phyloP scores from a whole-genome alignment of 2,113 vertebrate species.

The Tragelaphus strepsiceros region DNA sequence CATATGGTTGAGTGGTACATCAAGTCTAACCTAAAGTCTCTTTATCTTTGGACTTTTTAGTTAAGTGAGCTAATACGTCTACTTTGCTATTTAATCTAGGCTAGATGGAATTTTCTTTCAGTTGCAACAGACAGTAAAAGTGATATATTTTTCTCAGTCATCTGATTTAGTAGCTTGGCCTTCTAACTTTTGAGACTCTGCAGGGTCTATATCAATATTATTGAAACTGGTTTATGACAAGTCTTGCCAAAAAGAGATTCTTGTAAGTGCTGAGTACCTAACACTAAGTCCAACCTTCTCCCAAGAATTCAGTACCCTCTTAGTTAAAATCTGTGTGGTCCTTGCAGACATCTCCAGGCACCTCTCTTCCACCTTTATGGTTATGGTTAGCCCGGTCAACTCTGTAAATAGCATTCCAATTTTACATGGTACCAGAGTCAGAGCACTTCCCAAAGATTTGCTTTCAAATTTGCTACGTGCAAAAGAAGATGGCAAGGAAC shows the following conservation, averaged over 20 bases:
- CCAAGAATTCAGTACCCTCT: neutral
- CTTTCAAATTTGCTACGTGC: neutral
- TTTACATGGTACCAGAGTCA: neutral
- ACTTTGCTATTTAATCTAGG: neutral
- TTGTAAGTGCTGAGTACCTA: neutral
- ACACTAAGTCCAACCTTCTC: neutral
- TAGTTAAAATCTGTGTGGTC: constrained; percentile 8
- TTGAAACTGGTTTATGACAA: neutral
- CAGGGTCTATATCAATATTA: neutral
- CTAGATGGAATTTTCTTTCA: neutral
- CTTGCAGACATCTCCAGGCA: neutral
- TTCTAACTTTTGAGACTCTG: neutral
- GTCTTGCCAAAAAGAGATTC: neutral
- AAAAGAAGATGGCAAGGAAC: neutral
- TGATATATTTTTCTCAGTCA: neutral
- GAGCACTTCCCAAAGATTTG: constrained; percentile 32
- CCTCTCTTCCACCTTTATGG: constrained; percentile 41
- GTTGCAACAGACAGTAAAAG: neutral
- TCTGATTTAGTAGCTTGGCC: neutral
- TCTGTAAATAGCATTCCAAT: constrained; percentile 50
- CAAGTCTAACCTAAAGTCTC: neutral
- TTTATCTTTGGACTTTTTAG: neutral
- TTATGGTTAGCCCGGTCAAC: constrained; percentile 4
- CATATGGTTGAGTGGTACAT: neutral
- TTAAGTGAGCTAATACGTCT: neutral